Evolutionary conservation across 2,888 invertebrate genomes (phyloP), one percentile per base, ranked within the genome.

Genomic region (Drymonia ruficornis): DNA sequence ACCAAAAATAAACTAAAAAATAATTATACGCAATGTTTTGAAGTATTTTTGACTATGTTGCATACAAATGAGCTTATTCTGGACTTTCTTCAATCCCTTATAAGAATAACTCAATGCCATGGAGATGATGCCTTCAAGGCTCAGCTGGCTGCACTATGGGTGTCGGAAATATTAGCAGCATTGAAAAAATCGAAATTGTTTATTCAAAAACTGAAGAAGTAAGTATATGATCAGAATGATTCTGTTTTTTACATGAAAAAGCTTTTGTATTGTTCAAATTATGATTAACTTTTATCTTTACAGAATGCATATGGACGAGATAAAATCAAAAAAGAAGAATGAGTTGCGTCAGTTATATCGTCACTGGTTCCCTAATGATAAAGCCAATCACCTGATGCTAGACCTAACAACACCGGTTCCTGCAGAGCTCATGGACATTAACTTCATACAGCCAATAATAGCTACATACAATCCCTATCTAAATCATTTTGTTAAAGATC

Each of bases 111-210:
- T 19, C 79, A 91, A 61, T 72, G 75, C 52, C 74, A 75, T 53
- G 72, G 81, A 47, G 75, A 76, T 50, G 72, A 72, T 28, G 61
- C 67, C 9, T 68, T 80, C 16, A 92, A 76, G 73, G 76, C 86
- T 42, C 70, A 79, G 9, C 75, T 93, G 18, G 92, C 93, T 61
- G 89, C 94, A n/a, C 75, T 93, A 29, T 94, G 94, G 94, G 78
- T 93, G 18, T 88, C 87, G 50, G 85, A 93, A 67, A 91, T 94
- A 63, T 80, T 91, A 45, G 78, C 79, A 53, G 87, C 93, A 58
- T 78, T 88, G 28, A 70, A 83, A 46, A 93, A 88, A 75, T 82
- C 87, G 0, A 85, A 86, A 61, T 63, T 81, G 9, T 87, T 88
- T 67, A 61, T 73, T 34, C 69, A 70, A 23, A 84, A 72, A 68